Evolutionary conservation across 2,888 invertebrate genomes (phyloP), one percentile per base, ranked within the genome.

Genomic region (Dynastes grantii): DNA sequence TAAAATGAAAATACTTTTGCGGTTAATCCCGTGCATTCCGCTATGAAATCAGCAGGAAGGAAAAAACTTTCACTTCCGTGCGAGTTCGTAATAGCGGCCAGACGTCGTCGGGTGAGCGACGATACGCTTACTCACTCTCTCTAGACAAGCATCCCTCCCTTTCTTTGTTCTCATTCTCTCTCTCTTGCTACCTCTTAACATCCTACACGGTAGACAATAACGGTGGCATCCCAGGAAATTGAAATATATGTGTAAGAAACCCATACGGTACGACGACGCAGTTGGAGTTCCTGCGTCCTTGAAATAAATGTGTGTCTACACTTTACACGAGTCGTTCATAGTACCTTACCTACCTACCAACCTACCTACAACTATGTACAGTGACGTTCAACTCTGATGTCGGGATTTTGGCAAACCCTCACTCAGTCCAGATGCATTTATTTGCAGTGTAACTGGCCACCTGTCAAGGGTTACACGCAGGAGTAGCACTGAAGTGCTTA

Each of bases 51-150:
- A 9, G 9, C 45, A 45, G 45, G 45, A 45, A 45, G 11, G 45
- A 45, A 65, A 67, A 67, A 67, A 45, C 45, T 67, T 67, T 67
- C 65, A 45, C 65, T 67, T 67, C 65, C 65, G 65, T 53, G 13
- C 22, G 9, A 55, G 22, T 53, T 53, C 53, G 5, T 45, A 45
- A 45, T 32, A 63, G 32, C 32, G 29, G 13, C 1, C 63, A 63
- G 63, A 63, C 27, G 63, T 45, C 45, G 45, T 45, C 45, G 8
- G 45, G 45, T 45, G 8, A 45, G 11, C 45, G 45, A 45, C 45
- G 45, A 45, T 45, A 45, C 45, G 11, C 45, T 45, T 1, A 8
- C 45, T 11, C 45, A 2, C 45, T 45, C 8, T 45, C 27, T 61
- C 32, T 5, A 32, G 32, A 65, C 64, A 16, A 6, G n/a, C 27